Evolutionary conservation across 64 coral and sea anemone species (phyloP).

Genomic region (Orbicella faveolata): DNA sequence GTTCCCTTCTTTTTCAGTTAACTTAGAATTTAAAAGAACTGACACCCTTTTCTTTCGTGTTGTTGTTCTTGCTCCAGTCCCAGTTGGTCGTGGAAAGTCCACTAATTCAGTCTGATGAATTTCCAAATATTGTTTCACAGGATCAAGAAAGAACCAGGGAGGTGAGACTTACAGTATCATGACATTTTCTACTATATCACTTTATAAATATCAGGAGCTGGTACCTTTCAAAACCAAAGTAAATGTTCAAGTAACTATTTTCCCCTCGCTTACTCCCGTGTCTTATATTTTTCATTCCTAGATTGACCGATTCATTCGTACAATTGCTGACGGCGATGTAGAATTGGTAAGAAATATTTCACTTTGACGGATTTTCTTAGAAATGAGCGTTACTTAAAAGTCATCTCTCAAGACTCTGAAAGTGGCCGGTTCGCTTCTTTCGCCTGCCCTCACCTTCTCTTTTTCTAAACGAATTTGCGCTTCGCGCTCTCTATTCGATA

Average conservation of each 20-base stretch:
- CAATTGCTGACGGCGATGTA: slow-evolving; percentile 84
- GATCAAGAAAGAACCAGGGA: slow-evolving; percentile 26
- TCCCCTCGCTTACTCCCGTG: not conserved
- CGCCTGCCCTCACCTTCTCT: not conserved
- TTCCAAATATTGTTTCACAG: slow-evolving; percentile 17
- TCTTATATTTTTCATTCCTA: slow-evolving; percentile 23
- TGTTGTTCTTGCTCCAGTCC: not conserved
- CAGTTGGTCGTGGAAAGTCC: not conserved
- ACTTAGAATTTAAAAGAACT: too few relatives aligned
- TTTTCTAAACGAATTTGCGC: too few relatives aligned
- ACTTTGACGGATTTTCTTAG: not conserved
- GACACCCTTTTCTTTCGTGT: not conserved
- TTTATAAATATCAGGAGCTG: too few relatives aligned
- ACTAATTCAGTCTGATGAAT: slow-evolving; percentile 17
- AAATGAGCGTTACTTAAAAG: not conserved
- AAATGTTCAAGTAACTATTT: not conserved
- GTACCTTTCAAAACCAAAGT: too few relatives aligned
- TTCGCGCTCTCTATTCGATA: too few relatives aligned
- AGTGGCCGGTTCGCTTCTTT: too few relatives aligned
- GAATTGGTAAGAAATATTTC: slow-evolving; percentile 68
- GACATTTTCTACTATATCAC: not conserved
- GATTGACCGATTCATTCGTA: slow-evolving; percentile 84
- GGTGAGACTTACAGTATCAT: not conserved
- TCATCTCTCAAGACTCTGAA: not conserved
- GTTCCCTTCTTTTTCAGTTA: not conserved